Percentiles rank a stretch among this genome's conserved stretches.
These are phyloP conservation scores for Adelognathus sp. DNA, from an alignment of 2,888 invertebrate species.

Conservation along the genomic window DNA sequence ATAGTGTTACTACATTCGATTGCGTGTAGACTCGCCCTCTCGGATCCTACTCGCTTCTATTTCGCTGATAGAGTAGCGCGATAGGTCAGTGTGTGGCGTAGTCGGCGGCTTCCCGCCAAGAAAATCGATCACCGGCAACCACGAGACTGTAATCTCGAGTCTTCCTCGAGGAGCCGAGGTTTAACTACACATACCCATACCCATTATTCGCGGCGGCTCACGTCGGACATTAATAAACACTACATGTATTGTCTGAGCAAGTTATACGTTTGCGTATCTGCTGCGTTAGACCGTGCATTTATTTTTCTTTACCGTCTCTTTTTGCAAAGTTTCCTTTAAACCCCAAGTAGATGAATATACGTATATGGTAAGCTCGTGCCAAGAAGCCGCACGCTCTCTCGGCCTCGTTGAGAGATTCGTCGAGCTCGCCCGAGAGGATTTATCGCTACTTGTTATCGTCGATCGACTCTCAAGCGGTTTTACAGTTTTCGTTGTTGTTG, in stretches of 20 bases:
- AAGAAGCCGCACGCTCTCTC: conserved; percentile 15
- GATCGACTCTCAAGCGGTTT: conserved; percentile 31
- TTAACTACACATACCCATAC: background rate
- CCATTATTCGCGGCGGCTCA: background rate
- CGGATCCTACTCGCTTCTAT: conserved; percentile 42
- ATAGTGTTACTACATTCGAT: conserved; percentile 20
- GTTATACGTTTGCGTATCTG: conserved; percentile 1
- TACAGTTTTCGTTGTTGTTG: conserved; percentile 17
- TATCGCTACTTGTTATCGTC: conserved; percentile 39
- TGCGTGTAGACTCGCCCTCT: conserved; percentile 38
- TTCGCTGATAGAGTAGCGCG: conserved; percentile 44
- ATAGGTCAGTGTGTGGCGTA: conserved; percentile 33
- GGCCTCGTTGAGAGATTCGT: conserved; percentile 23
- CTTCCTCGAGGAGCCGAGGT: conserved; percentile 12
- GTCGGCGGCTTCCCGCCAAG: conserved; percentile 23
- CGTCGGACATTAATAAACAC: conserved; percentile 35
- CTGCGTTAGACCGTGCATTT: conserved; percentile 3
- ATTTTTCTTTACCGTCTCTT: background rate
- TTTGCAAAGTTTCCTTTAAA: background rate
- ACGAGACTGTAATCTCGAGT: conserved; percentile 49
- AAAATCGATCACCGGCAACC: conserved; percentile 53
- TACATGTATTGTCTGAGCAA: background rate
- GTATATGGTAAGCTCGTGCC: background rate
- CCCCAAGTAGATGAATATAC: background rate
- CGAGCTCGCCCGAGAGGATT: conserved; percentile 27